Base-by-base conservation (phyloP, 2,113 vertebrate genomes). In the Elanus axillaris region DNA sequence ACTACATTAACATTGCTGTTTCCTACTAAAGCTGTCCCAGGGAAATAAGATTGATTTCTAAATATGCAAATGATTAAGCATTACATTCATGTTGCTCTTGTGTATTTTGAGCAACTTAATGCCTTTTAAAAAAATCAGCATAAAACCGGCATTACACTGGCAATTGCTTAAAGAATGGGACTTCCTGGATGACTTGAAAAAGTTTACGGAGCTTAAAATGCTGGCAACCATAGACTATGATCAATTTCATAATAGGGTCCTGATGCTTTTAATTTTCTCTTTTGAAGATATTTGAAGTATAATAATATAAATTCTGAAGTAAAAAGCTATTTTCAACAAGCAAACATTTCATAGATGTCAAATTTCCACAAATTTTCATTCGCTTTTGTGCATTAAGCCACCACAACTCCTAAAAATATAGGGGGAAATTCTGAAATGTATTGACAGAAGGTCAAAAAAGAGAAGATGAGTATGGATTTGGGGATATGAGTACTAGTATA, bases 11-110 rank as follows among this genome's bases (percentile, higher is more conserved):
- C 80, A 36, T 12, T 77, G 75, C 71, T 88, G 45, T 48, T 92
- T 43, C 27, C 64, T 66, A 26, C 90, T 80, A 56, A 80, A 77
- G 67, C 76, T 59, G 48, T 69, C 66, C 64, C 59, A 58, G 40
- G 68, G 74, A 96, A 94, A 47, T 45, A 56, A 85, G 52, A 87
- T 21, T 92, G 74, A 94, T 81, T 94, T 96, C 66, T 79, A 58
- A 87, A 80, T 59, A 74, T 84, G 85, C 55, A 90, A 84, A 88
- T 4, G 4, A 80, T 78, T 59, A 78, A 60, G 47, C 12, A 56
- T 56, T 60, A 34, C 10, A 42, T 68, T 95, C 47, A 48, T 0
- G 3, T 29, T 78, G 68, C 36, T 80, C 12, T 40, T 78, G 25
- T 21, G 56, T 38, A 42, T 81, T 88, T 77, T 48, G 50, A 32